These are phyloP conservation scores for Prorops nasuta DNA, from an alignment of 1,140 invertebrate genomes.

Conservation along the genomic window DNA sequence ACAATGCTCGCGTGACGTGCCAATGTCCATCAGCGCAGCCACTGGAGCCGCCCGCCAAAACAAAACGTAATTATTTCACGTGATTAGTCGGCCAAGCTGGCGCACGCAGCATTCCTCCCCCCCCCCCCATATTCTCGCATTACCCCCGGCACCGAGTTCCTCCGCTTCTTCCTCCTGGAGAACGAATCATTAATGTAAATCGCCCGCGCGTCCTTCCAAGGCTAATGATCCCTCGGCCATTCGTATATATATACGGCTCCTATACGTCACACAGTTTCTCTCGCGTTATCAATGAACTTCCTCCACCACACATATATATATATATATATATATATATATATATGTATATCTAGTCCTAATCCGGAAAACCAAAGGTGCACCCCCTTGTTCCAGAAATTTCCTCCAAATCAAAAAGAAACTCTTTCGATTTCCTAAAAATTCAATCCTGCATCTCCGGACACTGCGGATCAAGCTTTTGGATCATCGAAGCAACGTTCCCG, in stretches of 20 bases:
- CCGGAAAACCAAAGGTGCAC: too few relatives aligned
- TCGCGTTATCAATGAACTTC: too few relatives aligned
- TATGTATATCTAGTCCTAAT: too few relatives aligned
- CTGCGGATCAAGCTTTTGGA: too few relatives aligned
- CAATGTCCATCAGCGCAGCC: slow-evolving; percentile 38
- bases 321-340: too few relatives aligned
- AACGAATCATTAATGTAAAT: slow-evolving; percentile 30
- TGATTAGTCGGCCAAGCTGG: slow-evolving; percentile 42
- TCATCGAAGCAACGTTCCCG: slow-evolving; percentile 1
- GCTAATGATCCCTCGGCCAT: slow-evolving; percentile 17
- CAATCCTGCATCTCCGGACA: too few relatives aligned
- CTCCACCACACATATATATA: too few relatives aligned
- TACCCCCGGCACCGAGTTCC: neutral
- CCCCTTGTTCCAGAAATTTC: too few relatives aligned
- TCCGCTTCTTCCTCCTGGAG: neutral
- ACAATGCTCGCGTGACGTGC: slow-evolving; percentile 42
- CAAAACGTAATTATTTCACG: slow-evolving; percentile 53
- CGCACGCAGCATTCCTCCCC: slow-evolving; percentile 1
- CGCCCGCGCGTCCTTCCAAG: slow-evolving; percentile 17
- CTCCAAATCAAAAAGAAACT: too few relatives aligned
- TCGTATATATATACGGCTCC: too few relatives aligned
- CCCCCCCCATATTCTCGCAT: neutral
- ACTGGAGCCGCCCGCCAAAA: slow-evolving; percentile 31
- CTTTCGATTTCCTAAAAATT: too few relatives aligned
- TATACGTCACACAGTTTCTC: too few relatives aligned